Evolutionary conservation across 2,113 vertebrate genomes (phyloP).

Genomic region (Dipodomys spectabilis): DNA sequence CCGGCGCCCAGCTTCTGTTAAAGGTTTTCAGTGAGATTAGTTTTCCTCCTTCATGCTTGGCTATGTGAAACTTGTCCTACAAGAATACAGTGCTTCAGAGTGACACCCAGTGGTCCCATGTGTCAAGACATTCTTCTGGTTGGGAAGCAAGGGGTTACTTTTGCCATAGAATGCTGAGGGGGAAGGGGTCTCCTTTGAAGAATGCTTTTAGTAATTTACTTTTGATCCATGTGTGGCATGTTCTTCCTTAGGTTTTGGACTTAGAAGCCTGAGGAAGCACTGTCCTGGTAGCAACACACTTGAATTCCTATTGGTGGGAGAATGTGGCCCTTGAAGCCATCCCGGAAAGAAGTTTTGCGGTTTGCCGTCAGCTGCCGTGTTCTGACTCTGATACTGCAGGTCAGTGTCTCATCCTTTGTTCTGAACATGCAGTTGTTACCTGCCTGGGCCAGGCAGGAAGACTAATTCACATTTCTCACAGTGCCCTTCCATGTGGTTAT

Average conservation of each 20-base stretch:
- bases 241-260: conserved; percentile 74
- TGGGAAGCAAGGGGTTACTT: conserved; percentile 1
- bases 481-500: background rate
- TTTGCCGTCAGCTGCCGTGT: conserved; percentile 90
- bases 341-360: conserved; percentile 85
- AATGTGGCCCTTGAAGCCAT: conserved; percentile 79
- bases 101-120: background rate
- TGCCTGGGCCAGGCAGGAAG: background rate
- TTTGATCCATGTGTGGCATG: conserved; percentile 11
- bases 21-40: conserved; percentile 41
- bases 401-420: conserved; percentile 80
- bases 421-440: background rate
- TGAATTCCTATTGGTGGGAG: background rate
- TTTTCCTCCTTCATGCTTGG: conserved; percentile 12
- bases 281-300: background rate
- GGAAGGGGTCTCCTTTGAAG: background rate
- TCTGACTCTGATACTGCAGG: conserved; percentile 93
- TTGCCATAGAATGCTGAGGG: conserved; percentile 14
- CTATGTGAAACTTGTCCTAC: background rate
- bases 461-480: background rate
- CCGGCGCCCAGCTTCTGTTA: background rate
- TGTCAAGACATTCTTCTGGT: conserved; percentile 15
- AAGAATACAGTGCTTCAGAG: background rate
- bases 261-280: conserved; percentile 51
- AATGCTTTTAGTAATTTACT: conserved; percentile 41